These are phyloP conservation scores for Clarias platycephalus DNA, from an alignment of 2,797 vertebrate species.

Conservation along the genomic window DNA sequence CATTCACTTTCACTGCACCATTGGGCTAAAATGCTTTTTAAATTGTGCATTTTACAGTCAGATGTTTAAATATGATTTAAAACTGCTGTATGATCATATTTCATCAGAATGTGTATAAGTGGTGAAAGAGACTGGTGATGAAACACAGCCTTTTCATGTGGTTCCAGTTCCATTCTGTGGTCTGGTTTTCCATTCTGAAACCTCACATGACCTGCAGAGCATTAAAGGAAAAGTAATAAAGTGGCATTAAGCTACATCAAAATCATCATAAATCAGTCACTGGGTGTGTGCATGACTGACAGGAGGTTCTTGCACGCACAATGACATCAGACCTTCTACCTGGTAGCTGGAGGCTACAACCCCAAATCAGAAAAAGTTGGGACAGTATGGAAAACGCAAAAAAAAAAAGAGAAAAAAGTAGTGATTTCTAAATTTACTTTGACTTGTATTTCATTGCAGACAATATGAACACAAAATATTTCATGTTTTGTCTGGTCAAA, in stretches of 20 bases:
- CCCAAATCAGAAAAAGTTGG: too few relatives aligned
- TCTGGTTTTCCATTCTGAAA: constrained; percentile 27
- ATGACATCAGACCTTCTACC: constrained; percentile 10
- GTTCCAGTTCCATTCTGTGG: constrained; percentile 29
- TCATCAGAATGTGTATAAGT: neutral
- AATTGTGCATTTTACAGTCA: neutral
- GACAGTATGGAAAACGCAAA: too few relatives aligned
- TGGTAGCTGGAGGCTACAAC: neutral
- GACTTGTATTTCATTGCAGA: too few relatives aligned
- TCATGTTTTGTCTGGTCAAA: too few relatives aligned
- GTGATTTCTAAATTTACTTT: too few relatives aligned
- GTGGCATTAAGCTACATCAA: constrained; percentile 18
- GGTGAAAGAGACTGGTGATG: neutral
- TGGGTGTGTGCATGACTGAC: neutral
- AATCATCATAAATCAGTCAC: constrained; percentile 6
- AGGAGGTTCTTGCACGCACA: neutral
- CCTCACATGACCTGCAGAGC: neutral
- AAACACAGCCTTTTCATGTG: constrained; percentile 8
- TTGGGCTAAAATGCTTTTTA: neutral
- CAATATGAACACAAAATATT: too few relatives aligned
- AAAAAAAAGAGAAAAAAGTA: too few relatives aligned
- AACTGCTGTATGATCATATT: constrained; percentile 7
- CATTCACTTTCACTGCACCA: neutral
- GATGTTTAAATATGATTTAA: constrained; percentile 1
- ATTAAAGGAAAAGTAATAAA: constrained; percentile 30